Evolutionary conservation across 2,113 vertebrate species (phyloP).

Genomic region (Cichladusa arquata): DNA sequence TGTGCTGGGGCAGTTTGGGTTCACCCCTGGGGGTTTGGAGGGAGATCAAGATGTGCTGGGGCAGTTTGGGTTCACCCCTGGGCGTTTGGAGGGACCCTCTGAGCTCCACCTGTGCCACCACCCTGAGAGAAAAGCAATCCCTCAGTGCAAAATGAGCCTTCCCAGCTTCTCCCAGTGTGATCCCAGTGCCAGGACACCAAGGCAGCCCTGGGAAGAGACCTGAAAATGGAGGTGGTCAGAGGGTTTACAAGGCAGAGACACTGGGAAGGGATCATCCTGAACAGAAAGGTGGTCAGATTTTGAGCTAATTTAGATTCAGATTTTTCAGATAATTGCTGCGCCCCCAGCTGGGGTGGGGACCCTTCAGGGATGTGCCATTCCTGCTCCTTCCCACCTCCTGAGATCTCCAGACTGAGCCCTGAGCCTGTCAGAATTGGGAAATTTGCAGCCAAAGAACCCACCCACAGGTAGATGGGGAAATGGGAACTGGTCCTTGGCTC

Average conservation of each 20-base stretch:
- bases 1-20: not conserved
- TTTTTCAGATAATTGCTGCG: not conserved
- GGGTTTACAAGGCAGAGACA: not conserved
- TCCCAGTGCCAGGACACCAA: not conserved
- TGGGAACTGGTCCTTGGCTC: not conserved
- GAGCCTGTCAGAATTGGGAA: rapidly evolving
- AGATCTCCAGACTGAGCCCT: not conserved
- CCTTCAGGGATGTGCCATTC: not conserved
- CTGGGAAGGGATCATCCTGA: not conserved
- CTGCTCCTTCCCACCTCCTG: not conserved
- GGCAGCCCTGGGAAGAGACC: not conserved
- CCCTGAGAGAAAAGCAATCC: not conserved
- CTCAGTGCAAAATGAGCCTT: not conserved
- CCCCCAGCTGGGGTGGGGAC: not conserved
- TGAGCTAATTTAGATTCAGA: too few species aligned
- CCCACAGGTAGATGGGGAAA: not conserved
- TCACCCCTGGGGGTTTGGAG: not conserved
- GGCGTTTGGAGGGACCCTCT: not conserved
- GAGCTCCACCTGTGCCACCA: not conserved
- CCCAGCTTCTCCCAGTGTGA: not conserved
- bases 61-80: not conserved
- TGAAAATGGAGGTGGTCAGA: not conserved
- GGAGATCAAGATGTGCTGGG: not conserved
- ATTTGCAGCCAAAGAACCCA: not conserved
- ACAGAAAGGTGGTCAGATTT: not conserved